Base-by-base conservation (phyloP, 2,888 invertebrate species). In the Icerya purchasi region DNA sequence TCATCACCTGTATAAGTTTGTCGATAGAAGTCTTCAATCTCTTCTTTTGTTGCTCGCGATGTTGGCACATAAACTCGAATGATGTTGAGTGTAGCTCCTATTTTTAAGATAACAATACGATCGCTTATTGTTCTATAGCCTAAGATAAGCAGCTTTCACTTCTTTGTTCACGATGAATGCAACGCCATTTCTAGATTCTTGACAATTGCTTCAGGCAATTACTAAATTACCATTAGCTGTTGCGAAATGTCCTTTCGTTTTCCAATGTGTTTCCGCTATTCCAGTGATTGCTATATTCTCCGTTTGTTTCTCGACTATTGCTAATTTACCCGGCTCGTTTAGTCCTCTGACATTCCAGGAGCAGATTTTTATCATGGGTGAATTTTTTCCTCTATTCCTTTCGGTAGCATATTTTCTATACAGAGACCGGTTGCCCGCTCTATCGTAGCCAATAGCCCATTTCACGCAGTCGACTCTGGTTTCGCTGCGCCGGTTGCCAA, bases 141-240 rank as follows among this genome's bases (percentile, higher is more conserved):
- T 36, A 36, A 36, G 14, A 36, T n/a, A n/a, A n/a, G n/a, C n/a
- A n/a, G n/a, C n/a, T n/a, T n/a, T n/a, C n/a, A n/a, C n/a, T n/a
- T n/a, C n/a, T n/a, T n/a, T n/a, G n/a, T n/a, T 14, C 36, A 14
- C 36, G 36, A 14, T 36, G 5, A 5, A 8, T 8, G 14, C 36
- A 36, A 36, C 36, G 14, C 36, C 36, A 14, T 36, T 36, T 36
- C 5, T 36, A 14, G 36, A 36, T 36, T 36, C 36, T 36, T 36
- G 36, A 36, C 36, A 36, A 36, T 36, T 36, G 14, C 36, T 36
- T 36, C 8, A 36, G 36, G 36, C 36, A 36, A 36, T 36, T 36
- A 52, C 52, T 52, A n/a, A 8, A n/a, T 52, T 52, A 52, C n/a
- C 21, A 52, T 52, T 52, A 52, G 52, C 52, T n/a, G 52, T 52